Evolutionary conservation across 1,140 invertebrate genomes (phyloP), one percentile per base, ranked within the genome.

Genomic region (Copidosoma floridanum): DNA sequence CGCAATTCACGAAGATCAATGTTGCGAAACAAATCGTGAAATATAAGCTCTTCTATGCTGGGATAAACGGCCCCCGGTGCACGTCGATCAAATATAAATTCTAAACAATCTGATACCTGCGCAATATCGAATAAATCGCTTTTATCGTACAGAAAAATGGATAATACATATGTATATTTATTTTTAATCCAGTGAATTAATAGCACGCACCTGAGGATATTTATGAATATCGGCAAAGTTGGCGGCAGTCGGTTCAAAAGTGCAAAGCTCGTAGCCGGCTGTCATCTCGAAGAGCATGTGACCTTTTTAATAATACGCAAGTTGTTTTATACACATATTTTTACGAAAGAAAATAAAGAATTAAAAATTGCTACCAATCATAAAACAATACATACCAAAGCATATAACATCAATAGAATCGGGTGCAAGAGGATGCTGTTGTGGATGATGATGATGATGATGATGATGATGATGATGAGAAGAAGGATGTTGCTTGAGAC

Each of bases 271-370:
- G 64, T 89, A 88, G 29, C 91, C 93, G 21, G 89, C 86, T 69
- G 90, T 89, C 93, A 96, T 95, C 82, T 95, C 92, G 77, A 92
- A 95, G 27, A 95, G 80, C 66, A 95, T 84, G 74, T 93, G 90
- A 65, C 86, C 86, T 88, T n/a, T n/a, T n/a, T n/a, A n/a, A n/a
- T n/a, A n/a, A n/a, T n/a, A n/a, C n/a, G n/a, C n/a, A n/a, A n/a
- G n/a, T n/a, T n/a, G n/a, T n/a, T n/a, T n/a, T n/a, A n/a, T n/a
- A n/a, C n/a, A n/a, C n/a, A n/a, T n/a, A n/a, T n/a, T n/a, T n/a
- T n/a, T n/a, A n/a, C n/a, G n/a, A n/a, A n/a, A n/a, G n/a, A n/a
- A n/a, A n/a, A n/a, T n/a, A n/a, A n/a, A n/a, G n/a, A n/a, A n/a
- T n/a, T n/a, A n/a, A n/a, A n/a, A n/a, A n/a, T n/a, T n/a, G n/a